phyloP scores from a whole-genome alignment of 2,797 vertebrate genomes.

The Decapterus maruadsi region DNA sequence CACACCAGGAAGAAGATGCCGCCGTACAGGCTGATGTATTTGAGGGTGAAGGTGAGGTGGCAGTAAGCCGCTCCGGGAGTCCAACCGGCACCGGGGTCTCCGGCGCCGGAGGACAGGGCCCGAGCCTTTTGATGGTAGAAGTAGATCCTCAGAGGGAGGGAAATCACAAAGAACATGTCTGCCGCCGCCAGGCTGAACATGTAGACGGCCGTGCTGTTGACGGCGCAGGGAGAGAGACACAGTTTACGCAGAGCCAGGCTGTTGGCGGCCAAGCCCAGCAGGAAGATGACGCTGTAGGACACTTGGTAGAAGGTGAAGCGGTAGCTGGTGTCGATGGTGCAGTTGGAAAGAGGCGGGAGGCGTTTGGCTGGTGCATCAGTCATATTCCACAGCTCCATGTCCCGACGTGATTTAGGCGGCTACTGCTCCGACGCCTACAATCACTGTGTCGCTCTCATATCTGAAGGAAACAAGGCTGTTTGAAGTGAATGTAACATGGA shows the following conservation, averaged over 20 bases:
- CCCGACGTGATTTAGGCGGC: slow-evolving; percentile 9
- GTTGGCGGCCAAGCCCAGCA: slow-evolving; percentile 80
- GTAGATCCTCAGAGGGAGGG: slow-evolving; percentile 83
- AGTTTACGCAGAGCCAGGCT: slow-evolving; percentile 74
- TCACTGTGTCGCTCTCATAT: slow-evolving; percentile 15
- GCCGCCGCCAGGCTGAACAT: slow-evolving; percentile 78
- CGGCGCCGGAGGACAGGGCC: slow-evolving; percentile 20
- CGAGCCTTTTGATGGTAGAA: slow-evolving; percentile 76
- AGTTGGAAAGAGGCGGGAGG: slow-evolving; percentile 58
- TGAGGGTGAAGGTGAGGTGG: slow-evolving; percentile 82
- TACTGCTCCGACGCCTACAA: not conserved
- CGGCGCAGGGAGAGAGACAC: slow-evolving; percentile 59
- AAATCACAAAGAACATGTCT: slow-evolving; percentile 81
- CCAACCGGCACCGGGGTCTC: slow-evolving; percentile 46
- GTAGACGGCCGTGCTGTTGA: slow-evolving; percentile 81
- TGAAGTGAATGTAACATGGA: slow-evolving; percentile 6
- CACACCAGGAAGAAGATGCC: slow-evolving; percentile 86
- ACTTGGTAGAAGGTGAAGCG: slow-evolving; percentile 83
- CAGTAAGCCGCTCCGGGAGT: slow-evolving; percentile 69
- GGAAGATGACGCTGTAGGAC: slow-evolving; percentile 83
- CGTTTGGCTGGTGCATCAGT: slow-evolving; percentile 41
- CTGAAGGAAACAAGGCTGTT: slow-evolving; percentile 33
- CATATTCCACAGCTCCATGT: slow-evolving; percentile 78
- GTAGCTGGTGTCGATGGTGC: slow-evolving; percentile 82
- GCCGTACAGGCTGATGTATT: slow-evolving; percentile 86